phyloP scores from a whole-genome alignment of 2,113 vertebrate species.

The Triplophysa tibetana region DNA sequence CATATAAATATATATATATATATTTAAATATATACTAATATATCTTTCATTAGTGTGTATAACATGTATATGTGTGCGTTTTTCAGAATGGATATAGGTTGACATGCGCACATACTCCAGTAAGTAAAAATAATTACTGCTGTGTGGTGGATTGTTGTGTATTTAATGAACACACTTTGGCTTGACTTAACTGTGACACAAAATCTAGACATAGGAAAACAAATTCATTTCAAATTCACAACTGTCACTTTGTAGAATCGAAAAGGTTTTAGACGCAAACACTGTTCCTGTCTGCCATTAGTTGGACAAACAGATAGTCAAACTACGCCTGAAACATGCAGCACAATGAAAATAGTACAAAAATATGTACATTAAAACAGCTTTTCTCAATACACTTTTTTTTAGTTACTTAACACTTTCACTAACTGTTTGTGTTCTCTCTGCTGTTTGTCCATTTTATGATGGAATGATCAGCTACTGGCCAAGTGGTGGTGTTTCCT shows the following conservation, averaged over 20 bases:
- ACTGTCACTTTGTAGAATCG: too few relatives aligned
- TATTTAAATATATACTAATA: too few relatives aligned
- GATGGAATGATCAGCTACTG: not conserved
- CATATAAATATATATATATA: too few relatives aligned
- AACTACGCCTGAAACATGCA: not conserved
- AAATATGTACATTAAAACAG: not conserved
- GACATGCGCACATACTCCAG: not conserved
- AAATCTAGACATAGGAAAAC: not conserved
- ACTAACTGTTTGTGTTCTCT: slow-evolving; percentile 41
- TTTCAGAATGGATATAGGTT: not conserved
- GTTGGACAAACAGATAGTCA: not conserved
- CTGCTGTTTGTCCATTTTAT: slow-evolving; percentile 49
- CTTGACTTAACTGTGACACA: not conserved
- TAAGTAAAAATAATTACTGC: not conserved
- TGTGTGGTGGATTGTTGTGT: not conserved
- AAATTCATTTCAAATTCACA: too few relatives aligned
- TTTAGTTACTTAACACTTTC: not conserved
- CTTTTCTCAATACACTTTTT: not conserved
- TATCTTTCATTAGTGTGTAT: too few relatives aligned
- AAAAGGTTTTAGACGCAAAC: too few relatives aligned
- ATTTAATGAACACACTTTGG: not conserved
- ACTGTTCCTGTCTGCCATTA: not conserved
- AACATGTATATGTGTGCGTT: too few relatives aligned
- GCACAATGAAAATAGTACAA: not conserved
- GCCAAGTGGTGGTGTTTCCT: too few relatives aligned